Base-by-base conservation (phyloP, 2,113 vertebrate species). In the Craseonycteris thonglongyai region DNA sequence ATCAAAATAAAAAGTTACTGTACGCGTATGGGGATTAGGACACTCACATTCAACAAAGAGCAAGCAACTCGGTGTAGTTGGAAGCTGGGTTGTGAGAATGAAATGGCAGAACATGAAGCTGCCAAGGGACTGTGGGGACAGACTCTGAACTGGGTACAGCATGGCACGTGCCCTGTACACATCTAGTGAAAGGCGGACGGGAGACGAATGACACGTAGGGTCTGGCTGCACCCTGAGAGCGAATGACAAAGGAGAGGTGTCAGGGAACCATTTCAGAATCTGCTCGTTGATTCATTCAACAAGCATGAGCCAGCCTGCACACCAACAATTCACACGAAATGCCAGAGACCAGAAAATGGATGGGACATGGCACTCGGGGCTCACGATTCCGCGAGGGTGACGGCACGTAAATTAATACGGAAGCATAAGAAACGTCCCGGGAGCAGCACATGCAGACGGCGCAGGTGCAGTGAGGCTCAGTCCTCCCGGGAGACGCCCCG, bases 381-480 rank as follows among this genome's bases (percentile, higher is more conserved):
- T 76, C 79, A 76, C 33, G 11, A 4, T 76, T 26, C 15, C 40
- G 33, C 18, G 45, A n/a, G 5, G 4, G 1, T 4, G 30, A 19
- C 59, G 58, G 81, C 38, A n/a, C 12, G 40, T 26, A 19, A 45
- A 28, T 35, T 40, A 30, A 83, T 3, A 14, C 0, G 18, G 22
- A 26, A 3, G 33, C n/a, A 2, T 11, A 54, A n/a, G 6, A 49
- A n/a, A 15, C 42, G 30, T 3, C 35, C 19, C 7, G 0, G 2
- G 4, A 59, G 24, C 9, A n/a, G n/a, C 35, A 4, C 8, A 2
- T 12, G 0, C 40, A n/a, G 3, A 12, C 7, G 1, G 3, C 4
- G 2, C 14, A 0, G 2, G 4, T 19, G 40, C 6, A 0, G 51
- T 4, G 8, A 7, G 6, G 11, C 9, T 56, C 13, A 3, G 0